Evolutionary conservation across 2,797 vertebrate genomes (phyloP), one percentile per base, ranked within the genome.

Genomic region (Sebastes diaconus): DNA sequence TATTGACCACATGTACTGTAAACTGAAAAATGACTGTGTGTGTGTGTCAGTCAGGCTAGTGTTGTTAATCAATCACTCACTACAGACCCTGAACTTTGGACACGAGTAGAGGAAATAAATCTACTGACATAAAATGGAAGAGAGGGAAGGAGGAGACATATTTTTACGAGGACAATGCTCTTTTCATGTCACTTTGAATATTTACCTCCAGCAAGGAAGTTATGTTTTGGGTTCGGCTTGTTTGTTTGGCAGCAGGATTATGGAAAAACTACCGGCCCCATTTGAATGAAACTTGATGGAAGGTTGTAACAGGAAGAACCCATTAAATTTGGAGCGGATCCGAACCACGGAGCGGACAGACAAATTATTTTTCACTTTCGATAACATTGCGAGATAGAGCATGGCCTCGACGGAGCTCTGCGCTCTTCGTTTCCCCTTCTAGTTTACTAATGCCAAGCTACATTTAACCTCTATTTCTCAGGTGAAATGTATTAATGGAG

Each of bases 21-120:
- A 84, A 82, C 82, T 90, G 87, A 90, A 84, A 88, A 87, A 87
- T 88, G 58, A 80, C 52, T 72, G 57, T 59, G 74, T 80, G 68
- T 73, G 77, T 84, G 68, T 82, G 75, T 86, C 87, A 88, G 76
- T 86, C 70, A 70, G 82, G 61, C 77, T 50, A 29, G 57, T 74
- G 77, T 57, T 87, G 71, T 90, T 93, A 91, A 94, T 94, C 92
- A 88, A 87, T 93, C 91, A 93, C 79, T 87, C 87, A 86, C 84
- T 83, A 67, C 79, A 92, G 90, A 91, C 92, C 93, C 84, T 94
- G 93, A 94, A 94, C 93, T 95, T 87, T 92, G 67, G 84, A 76
- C 87, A 87, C 7, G 9, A 79, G 76, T 55, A 18, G 39, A 79
- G 75, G 76, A 89, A 89, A 94, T 91, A 89, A 90, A 94, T 91